Evolutionary conservation across 2,888 invertebrate genomes (phyloP).

Genomic region (Tachina fera): DNA sequence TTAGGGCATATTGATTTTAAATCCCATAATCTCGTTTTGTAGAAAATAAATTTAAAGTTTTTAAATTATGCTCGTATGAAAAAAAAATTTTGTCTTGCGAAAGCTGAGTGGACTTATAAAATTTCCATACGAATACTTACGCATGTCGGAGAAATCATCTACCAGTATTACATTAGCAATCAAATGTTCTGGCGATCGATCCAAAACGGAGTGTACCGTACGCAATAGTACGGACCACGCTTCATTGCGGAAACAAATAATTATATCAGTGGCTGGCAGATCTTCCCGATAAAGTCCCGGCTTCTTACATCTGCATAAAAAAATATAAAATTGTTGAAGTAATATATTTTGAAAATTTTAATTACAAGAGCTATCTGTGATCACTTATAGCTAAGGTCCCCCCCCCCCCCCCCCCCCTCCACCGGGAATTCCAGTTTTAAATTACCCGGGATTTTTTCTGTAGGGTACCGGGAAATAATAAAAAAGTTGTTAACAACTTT

Average conservation of each 20-base stretch:
- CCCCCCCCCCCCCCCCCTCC: no score
- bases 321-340: neutral
- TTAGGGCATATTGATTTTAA: no score
- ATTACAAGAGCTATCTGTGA: no score
- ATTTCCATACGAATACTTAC: slow-evolving; percentile 85
- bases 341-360: neutral
- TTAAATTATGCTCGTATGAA: neutral
- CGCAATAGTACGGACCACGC: slow-evolving; percentile 98
- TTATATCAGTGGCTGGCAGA: slow-evolving; percentile 94
- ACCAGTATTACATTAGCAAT: slow-evolving; percentile 97
- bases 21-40: no score
- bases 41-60: neutral
- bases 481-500: no score
- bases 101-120: no score
- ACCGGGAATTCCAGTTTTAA: no score
- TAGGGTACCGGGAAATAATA: no score
- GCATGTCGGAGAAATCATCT: slow-evolving; percentile 98
- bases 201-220: slow-evolving; percentile 97
- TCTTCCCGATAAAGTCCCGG: slow-evolving; percentile 87
- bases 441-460: no score
- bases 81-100: no score
- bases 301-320: slow-evolving; percentile 89
- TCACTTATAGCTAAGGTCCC: no score
- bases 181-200: slow-evolving; percentile 94
- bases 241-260: slow-evolving; percentile 99